Evolutionary conservation across 2,113 vertebrate genomes (phyloP).

Genomic region (Oceanodroma tethys): DNA sequence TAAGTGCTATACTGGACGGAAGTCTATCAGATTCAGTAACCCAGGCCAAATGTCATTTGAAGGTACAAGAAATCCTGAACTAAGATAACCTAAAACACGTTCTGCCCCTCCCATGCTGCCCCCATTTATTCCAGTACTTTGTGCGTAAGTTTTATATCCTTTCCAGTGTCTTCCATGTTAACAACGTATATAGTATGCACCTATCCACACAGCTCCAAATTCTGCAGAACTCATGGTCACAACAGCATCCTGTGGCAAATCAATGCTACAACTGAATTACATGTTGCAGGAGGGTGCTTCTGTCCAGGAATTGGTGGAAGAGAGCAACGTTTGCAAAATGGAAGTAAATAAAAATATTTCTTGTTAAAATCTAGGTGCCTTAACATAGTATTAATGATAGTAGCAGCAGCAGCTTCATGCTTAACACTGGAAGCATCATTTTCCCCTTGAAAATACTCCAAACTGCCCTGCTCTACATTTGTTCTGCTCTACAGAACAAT

Average conservation of each 20-base stretch:
- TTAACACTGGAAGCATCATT: not conserved
- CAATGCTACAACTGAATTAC: not conserved
- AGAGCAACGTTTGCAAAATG: not conserved
- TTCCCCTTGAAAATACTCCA: not conserved
- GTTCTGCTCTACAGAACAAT: not conserved
- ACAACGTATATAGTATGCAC: too few relatives aligned
- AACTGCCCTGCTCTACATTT: too few relatives aligned
- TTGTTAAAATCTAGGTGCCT: not conserved
- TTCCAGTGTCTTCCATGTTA: not conserved
- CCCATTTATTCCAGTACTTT: not conserved
- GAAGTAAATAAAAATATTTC: not conserved
- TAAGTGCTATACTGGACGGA: not conserved
- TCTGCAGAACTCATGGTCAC: not conserved
- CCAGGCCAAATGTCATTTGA: not conserved
- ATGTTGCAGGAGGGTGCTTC: not conserved
- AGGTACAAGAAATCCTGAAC: not conserved
- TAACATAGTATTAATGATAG: too few relatives aligned
- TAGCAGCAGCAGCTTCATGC: not conserved
- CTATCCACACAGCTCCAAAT: not conserved
- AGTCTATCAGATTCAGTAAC: not conserved
- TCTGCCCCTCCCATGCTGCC: not conserved
- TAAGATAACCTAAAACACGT: not conserved
- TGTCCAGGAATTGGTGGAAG: not conserved
- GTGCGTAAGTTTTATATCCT: rapidly evolving
- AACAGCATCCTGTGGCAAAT: not conserved